These are phyloP conservation scores for Thalassoma bifasciatum DNA, from an alignment of 2,113 vertebrate species.

Conservation along the genomic window DNA sequence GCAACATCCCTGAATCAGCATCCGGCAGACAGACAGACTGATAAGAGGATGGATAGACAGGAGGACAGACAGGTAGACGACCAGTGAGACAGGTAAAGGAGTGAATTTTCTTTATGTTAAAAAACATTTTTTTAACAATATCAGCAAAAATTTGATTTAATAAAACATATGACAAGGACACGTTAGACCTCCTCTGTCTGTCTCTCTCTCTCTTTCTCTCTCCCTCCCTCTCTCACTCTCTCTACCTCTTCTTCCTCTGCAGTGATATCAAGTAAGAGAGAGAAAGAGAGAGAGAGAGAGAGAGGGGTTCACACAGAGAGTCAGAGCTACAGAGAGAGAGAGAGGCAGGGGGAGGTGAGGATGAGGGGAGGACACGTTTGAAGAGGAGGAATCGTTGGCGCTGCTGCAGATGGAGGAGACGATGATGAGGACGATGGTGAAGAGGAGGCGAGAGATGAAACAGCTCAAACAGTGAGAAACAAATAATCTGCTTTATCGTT, in stretches of 20 bases:
- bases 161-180: too few relatives aligned
- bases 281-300: neutral
- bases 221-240: neutral
- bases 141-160: neutral
- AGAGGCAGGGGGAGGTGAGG: neutral
- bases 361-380: neutral
- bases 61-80: neutral
- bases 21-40: neutral
- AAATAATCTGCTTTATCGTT: neutral
- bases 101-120: too few relatives aligned
- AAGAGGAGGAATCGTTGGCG: slow-evolving; percentile 2
- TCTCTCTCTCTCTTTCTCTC: neutral
- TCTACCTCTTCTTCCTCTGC: neutral
- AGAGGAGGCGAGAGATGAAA: slow-evolving; percentile 19
- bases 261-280: neutral
- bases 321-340: slow-evolving; percentile 1
- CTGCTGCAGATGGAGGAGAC: slow-evolving; percentile 10
- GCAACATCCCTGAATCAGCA: slow-evolving; percentile 36
- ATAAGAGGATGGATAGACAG: neutral
- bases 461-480: slow-evolving; percentile 45
- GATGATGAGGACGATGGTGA: slow-evolving; percentile 5
- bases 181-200: too few relatives aligned
- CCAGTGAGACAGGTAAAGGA: too few relatives aligned
- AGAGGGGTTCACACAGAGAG: neutral
- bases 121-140: too few relatives aligned